Conservation (phyloP, 1,140 invertebrate genomes). For the Macrocentrus cingulum region DNA sequence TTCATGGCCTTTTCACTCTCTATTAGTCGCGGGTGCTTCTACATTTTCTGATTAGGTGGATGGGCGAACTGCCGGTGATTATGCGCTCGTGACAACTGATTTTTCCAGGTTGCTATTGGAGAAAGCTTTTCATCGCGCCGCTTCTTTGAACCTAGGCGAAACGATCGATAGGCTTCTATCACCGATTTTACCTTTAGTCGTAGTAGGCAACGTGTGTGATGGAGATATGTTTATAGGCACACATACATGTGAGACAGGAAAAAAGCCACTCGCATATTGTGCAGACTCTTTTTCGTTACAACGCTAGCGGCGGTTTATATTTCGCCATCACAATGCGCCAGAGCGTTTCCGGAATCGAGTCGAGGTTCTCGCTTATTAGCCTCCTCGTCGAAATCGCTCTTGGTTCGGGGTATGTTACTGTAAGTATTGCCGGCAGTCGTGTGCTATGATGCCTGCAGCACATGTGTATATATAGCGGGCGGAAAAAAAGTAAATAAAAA, state of each 20-base stretch:
- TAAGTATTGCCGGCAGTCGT: too few relatives aligned
- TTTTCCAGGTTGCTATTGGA: neutral
- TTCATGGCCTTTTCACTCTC: slow-evolving; percentile 60
- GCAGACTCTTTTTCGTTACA: neutral
- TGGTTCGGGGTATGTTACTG: too few relatives aligned
- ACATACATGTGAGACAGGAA: neutral
- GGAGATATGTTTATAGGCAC: too few relatives aligned
- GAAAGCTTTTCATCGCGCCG: slow-evolving; percentile 7
- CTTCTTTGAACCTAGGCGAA: slow-evolving; percentile 39
- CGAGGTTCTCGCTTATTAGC: slow-evolving; percentile 17
- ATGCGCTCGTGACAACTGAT: slow-evolving; percentile 22
- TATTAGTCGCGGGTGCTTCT: slow-evolving; percentile 56
- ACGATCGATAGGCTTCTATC: slow-evolving; percentile 44
- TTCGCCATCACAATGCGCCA: slow-evolving; percentile 16
- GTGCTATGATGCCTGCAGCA: too few relatives aligned
- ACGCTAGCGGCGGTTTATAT: neutral
- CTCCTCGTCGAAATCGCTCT: slow-evolving; percentile 19
- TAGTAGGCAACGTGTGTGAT: slow-evolving; percentile 16
- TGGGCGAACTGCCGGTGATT: slow-evolving; percentile 36
- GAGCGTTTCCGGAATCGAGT: slow-evolving; percentile 23
- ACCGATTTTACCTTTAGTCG: slow-evolving; percentile 29
- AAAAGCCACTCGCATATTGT: slow-evolving; percentile 27
- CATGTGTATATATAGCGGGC: too few relatives aligned
- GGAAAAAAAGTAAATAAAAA: too few relatives aligned
- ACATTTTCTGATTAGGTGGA: slow-evolving; percentile 60